These are phyloP conservation scores for Lordiphosa mommai DNA, from an alignment of 1,140 invertebrate species.

Conservation along the genomic window DNA sequence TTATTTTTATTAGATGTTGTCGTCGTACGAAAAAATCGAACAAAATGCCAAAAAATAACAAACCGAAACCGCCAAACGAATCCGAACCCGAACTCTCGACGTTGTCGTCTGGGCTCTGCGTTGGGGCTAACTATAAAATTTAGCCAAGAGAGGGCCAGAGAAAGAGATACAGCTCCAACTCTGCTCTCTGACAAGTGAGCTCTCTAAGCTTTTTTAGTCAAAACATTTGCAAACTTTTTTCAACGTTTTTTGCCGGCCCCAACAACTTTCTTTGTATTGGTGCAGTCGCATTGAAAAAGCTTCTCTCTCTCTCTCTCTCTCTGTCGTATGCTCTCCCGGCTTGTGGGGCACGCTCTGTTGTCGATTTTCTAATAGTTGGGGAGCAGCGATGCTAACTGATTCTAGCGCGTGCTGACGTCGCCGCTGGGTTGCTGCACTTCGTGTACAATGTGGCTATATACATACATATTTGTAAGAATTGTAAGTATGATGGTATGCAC, in stretches of 20 bases:
- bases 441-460: too few species aligned
- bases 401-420: conserved; percentile 3
- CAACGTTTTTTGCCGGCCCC: conserved; percentile 19
- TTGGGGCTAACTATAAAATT: not conserved
- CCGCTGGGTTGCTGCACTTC: conserved; percentile 20
- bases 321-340: conserved; percentile 1
- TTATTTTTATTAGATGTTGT: conserved; percentile 61
- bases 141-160: conserved; percentile 5
- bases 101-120: conserved; percentile 32
- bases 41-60: conserved; percentile 75
- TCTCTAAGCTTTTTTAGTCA: conserved; percentile 76
- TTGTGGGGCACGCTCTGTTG: conserved; percentile 27
- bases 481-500: conserved; percentile 22
- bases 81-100: conserved; percentile 37
- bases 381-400: conserved; percentile 8
- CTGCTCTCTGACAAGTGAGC: conserved; percentile 4
- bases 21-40: conserved; percentile 66
- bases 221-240: conserved; percentile 73
- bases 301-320: conserved; percentile 12
- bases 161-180: not conserved
- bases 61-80: conserved; percentile 54
- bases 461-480: conserved; percentile 17
- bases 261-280: conserved; percentile 47
- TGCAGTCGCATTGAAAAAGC: conserved; percentile 55
- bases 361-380: conserved; percentile 54